Evolutionary conservation across 1,140 invertebrate species (phyloP).

Genomic region (Temnothorax nylanderi): DNA sequence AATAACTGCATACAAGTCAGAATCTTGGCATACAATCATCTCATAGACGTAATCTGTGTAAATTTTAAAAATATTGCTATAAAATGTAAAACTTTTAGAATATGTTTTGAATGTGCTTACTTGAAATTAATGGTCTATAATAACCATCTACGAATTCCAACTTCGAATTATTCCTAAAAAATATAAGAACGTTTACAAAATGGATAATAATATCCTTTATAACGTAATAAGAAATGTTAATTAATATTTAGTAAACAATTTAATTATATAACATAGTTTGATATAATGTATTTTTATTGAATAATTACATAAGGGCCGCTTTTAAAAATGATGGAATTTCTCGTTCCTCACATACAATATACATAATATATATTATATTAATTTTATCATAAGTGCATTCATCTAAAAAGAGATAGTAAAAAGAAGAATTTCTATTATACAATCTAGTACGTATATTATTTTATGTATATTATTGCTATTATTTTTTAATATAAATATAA

Average conservation of each 20-base stretch:
- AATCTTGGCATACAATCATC: not conserved
- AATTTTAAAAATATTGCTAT: not conserved
- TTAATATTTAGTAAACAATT: not conserved
- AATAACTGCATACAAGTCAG: constrained; percentile 28
- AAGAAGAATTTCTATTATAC: not conserved
- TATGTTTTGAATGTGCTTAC: not conserved
- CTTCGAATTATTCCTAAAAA: not conserved
- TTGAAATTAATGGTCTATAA: not conserved
- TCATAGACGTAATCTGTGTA: not conserved
- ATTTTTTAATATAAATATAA: not conserved
- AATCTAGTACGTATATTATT: no score
- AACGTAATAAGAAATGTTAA: not conserved
- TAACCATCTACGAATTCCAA: not conserved
- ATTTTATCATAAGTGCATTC: not conserved
- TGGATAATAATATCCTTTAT: not conserved
- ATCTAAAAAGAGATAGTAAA: not conserved
- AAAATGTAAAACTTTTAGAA: not conserved
- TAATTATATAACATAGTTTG: not conserved
- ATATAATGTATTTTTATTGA: not conserved
- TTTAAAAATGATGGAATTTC: not conserved
- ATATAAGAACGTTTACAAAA: constrained; percentile 1
- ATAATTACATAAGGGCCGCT: not conserved
- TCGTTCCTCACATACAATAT: not conserved
- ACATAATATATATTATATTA: not conserved
- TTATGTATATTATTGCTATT: no score